Percentiles rank a stretch among this genome's conserved stretches.
phyloP scores from a whole-genome alignment of 2,113 vertebrate genomes.

The Corythaixoides concolor region DNA sequence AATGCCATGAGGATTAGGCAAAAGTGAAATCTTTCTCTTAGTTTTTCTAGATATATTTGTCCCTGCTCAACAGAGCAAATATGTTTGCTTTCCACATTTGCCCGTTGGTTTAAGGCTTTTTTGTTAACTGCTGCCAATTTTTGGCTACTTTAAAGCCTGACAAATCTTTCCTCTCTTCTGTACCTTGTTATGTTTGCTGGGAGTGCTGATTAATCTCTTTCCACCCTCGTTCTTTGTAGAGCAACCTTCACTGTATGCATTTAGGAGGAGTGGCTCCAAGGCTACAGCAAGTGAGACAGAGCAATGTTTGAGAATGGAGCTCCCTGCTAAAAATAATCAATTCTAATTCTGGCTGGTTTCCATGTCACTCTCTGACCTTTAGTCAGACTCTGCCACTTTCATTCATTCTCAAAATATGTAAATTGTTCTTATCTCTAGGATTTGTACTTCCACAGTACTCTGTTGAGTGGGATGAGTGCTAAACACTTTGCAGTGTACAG shows the following conservation, averaged over 20 bases:
- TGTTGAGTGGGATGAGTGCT: not conserved
- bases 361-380: not conserved
- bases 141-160: conserved; percentile 18
- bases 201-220: not conserved
- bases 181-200: not conserved
- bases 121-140: conserved; percentile 37
- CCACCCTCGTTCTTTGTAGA: not conserved
- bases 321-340: not conserved
- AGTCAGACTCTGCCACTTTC: not conserved
- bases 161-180: conserved; percentile 19
- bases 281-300: not conserved
- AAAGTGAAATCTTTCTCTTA: conserved; percentile 34
- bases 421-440: not conserved
- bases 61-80: conserved; percentile 44
- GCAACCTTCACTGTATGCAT: not conserved
- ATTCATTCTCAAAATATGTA: not conserved
- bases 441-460: not conserved
- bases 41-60: conserved; percentile 29
- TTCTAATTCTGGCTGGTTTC: not conserved
- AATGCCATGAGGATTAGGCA: conserved; percentile 46
- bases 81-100: conserved; percentile 44
- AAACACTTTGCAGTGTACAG: not conserved
- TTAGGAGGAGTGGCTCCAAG: not conserved
- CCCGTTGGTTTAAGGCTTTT: conserved; percentile 17
- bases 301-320: not conserved